Evolutionary conservation across 2,888 invertebrate species (phyloP).

Genomic region (Drosophila parthenogenetica): DNA sequence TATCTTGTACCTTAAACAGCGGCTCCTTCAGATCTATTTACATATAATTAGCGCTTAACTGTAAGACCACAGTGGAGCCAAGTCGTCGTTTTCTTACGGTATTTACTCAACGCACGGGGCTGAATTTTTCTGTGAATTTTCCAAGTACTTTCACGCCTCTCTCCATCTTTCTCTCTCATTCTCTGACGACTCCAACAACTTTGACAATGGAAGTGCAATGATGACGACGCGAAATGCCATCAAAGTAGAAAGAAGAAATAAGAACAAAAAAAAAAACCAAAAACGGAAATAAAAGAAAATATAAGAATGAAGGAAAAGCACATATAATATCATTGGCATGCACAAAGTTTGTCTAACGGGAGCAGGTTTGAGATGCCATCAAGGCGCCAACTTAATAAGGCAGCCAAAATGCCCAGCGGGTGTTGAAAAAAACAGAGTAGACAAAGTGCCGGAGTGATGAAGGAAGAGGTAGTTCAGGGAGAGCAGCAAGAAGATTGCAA

Average conservation of each 20-base stretch:
- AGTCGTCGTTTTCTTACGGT: slow-evolving; percentile 30
- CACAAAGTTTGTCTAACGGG: slow-evolving; percentile 59
- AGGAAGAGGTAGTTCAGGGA: background rate
- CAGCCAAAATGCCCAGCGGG: slow-evolving; percentile 71
- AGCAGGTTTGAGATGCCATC: slow-evolving; percentile 53
- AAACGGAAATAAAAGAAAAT: slow-evolving; percentile 5
- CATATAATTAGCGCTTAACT: slow-evolving; percentile 75
- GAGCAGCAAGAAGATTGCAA: slow-evolving; percentile 7
- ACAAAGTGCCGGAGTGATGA: background rate
- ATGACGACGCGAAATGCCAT: slow-evolving; percentile 48
- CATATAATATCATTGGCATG: slow-evolving; percentile 64
- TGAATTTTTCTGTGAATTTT: slow-evolving; percentile 42
- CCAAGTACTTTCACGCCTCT: slow-evolving; percentile 26
- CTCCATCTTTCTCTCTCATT: slow-evolving; percentile 7
- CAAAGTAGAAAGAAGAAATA: slow-evolving; percentile 19
- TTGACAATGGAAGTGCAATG: slow-evolving; percentile 76
- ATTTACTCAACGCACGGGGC: slow-evolving; percentile 49
- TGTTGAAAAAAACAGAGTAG: slow-evolving; percentile 32
- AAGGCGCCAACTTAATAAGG: slow-evolving; percentile 79
- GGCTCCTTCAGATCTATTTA: slow-evolving; percentile 64
- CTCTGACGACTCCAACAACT: slow-evolving; percentile 48
- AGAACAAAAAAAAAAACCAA: slow-evolving; percentile 15
- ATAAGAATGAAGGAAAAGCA: slow-evolving; percentile 9
- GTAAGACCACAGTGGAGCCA: slow-evolving; percentile 42
- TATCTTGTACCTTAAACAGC: slow-evolving; percentile 62